phyloP scores from a whole-genome alignment of 2,888 invertebrate genomes.

The Leptinotarsa peninsularis region DNA sequence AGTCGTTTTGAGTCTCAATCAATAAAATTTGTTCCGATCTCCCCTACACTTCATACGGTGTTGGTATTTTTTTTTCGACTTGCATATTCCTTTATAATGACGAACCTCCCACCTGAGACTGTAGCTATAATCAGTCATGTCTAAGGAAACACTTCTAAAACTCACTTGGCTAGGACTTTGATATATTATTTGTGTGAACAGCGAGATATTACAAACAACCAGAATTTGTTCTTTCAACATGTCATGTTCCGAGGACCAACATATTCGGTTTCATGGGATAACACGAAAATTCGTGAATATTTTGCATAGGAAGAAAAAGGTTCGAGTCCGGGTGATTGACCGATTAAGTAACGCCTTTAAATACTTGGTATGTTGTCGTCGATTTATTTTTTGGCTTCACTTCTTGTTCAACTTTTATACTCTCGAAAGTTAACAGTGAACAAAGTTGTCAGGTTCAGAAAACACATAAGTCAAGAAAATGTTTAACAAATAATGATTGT shows the following conservation, averaged over 20 bases:
- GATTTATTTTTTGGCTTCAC: background rate
- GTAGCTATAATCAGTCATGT: slow-evolving; percentile 63
- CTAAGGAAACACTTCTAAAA: slow-evolving; percentile 60
- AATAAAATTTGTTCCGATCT: background rate
- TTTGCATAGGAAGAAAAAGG: slow-evolving; percentile 6
- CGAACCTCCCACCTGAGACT: slow-evolving; percentile 57
- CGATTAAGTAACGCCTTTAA: background rate
- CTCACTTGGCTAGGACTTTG: slow-evolving; percentile 60
- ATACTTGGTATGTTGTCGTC: background rate
- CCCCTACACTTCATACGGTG: slow-evolving; percentile 24
- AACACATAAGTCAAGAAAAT: too few species aligned
- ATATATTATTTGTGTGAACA: slow-evolving; percentile 63
- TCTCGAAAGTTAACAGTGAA: too few species aligned
- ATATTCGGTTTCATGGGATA: slow-evolving; percentile 41
- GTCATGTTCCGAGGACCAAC: slow-evolving; percentile 79
- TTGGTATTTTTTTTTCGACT: slow-evolving; percentile 40
- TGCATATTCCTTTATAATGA: slow-evolving; percentile 52
- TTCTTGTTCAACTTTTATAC: background rate
- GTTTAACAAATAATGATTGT: too few species aligned
- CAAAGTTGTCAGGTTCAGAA: too few species aligned
- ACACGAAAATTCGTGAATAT: slow-evolving; percentile 18
- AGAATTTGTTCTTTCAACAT: slow-evolving; percentile 60
- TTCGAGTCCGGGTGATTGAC: slow-evolving; percentile 9
- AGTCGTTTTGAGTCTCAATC: background rate
- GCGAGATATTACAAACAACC: slow-evolving; percentile 60